Conservation (phyloP, 1,140 invertebrate genomes). For the Danaus plexippus region DNA sequence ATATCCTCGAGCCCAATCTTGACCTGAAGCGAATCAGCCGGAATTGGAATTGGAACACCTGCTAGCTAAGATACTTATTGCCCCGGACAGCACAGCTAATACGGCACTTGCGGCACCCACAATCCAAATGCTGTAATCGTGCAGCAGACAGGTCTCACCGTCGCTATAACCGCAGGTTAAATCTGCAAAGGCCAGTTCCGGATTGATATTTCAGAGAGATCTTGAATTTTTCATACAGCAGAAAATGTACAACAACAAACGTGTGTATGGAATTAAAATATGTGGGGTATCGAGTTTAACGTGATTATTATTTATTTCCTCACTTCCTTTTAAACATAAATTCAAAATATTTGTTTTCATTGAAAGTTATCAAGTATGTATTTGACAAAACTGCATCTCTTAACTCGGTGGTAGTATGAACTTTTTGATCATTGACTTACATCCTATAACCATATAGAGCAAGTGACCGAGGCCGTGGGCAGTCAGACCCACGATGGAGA, state of each 20-base stretch:
- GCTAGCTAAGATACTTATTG: constrained; percentile 33
- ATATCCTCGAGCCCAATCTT: no score
- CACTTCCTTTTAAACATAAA: no score
- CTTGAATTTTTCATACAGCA: no score
- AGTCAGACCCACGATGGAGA: constrained; percentile 32
- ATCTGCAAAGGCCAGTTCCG: constrained; percentile 26
- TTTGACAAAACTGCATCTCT: no score
- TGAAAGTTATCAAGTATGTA: no score
- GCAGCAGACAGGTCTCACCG: constrained; percentile 34
- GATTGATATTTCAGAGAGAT: no score
- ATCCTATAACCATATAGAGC: constrained; percentile 47
- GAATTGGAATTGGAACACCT: constrained; percentile 1
- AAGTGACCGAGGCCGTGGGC: constrained; percentile 39
- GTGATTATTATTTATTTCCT: no score
- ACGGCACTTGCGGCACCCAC: constrained; percentile 29
- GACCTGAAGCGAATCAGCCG: no score
- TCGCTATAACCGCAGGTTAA: constrained; percentile 34
- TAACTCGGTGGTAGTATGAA: no score
- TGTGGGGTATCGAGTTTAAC: neutral
- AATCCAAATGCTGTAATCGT: constrained; percentile 28
- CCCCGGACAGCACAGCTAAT: constrained; percentile 25
- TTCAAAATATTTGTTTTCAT: no score
- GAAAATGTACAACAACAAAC: no score
- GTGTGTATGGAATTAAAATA: neutral
- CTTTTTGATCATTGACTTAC: constrained; percentile 31